phyloP scores from a whole-genome alignment of 2,888 invertebrate species.

The Platypus cylindrus region DNA sequence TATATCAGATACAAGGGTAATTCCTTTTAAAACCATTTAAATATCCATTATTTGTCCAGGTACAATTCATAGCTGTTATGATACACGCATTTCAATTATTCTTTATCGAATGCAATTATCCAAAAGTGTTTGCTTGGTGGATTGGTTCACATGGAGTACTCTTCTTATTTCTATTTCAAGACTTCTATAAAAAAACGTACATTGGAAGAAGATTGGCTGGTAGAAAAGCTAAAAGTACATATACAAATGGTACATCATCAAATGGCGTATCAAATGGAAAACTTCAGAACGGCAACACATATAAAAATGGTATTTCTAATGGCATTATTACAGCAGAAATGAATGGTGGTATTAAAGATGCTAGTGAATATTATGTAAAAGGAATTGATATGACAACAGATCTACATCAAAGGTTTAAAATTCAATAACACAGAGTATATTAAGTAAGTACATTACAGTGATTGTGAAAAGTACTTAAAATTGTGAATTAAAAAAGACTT shows the following conservation, averaged over 20 bases:
- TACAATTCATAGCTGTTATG: conserved; percentile 84
- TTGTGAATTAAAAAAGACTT: conserved; percentile 6
- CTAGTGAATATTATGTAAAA: conserved; percentile 42
- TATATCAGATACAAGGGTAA: too few species aligned
- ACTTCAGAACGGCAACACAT: conserved; percentile 7
- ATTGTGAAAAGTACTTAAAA: too few species aligned
- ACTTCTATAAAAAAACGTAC: conserved; percentile 84
- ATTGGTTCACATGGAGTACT: conserved; percentile 91
- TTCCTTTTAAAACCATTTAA: too few species aligned
- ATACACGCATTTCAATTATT: conserved; percentile 85
- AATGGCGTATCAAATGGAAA: conserved; percentile 8
- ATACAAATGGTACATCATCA: background rate
- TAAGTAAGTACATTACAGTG: too few species aligned
- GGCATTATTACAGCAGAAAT: conserved; percentile 19
- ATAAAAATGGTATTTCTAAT: conserved; percentile 19
- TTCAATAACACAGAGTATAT: conserved; percentile 22
- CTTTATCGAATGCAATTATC: conserved; percentile 86
- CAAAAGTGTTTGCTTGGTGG: conserved; percentile 89
- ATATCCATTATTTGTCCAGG: conserved; percentile 36
- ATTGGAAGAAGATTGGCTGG: conserved; percentile 22
- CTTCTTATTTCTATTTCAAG: conserved; percentile 91
- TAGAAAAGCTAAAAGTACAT: background rate
- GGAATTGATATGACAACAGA: conserved; percentile 25
- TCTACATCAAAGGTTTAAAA: conserved; percentile 28
- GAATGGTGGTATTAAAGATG: conserved; percentile 18